These are phyloP conservation scores for Poecilia picta DNA, from an alignment of 2,797 vertebrate species.

Conservation along the genomic window DNA sequence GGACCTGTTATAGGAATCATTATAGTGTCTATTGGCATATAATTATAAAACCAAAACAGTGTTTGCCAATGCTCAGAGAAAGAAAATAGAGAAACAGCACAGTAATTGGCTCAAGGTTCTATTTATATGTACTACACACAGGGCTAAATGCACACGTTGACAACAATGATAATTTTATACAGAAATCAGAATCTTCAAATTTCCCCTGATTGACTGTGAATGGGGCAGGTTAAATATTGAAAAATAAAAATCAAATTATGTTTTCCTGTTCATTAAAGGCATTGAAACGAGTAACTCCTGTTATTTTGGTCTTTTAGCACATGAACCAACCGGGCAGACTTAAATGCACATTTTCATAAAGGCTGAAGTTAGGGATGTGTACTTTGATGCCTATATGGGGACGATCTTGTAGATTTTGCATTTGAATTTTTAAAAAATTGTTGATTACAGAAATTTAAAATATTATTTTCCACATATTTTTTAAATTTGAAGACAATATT, in stretches of 20 bases:
- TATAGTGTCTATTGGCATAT: neutral
- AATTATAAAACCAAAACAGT: neutral
- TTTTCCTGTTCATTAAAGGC: neutral
- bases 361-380: neutral
- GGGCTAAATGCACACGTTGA: neutral
- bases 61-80: neutral
- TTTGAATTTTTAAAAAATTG: neutral
- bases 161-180: neutral
- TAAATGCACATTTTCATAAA: neutral
- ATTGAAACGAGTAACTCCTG: neutral
- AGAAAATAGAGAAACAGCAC: neutral
- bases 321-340: neutral
- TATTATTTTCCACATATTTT: neutral
- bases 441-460: neutral
- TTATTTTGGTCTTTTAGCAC: neutral
- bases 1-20: neutral
- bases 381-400: neutral
- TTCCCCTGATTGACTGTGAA: neutral
- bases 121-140: neutral
- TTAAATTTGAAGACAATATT: neutral
- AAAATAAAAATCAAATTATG: neutral
- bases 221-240: neutral
- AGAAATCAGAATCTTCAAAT: neutral
- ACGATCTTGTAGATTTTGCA: neutral
- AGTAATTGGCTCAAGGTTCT: neutral